Evolutionary conservation across 2,797 vertebrate species (phyloP).

Genomic region (Rousettus madagascariensis): DNA sequence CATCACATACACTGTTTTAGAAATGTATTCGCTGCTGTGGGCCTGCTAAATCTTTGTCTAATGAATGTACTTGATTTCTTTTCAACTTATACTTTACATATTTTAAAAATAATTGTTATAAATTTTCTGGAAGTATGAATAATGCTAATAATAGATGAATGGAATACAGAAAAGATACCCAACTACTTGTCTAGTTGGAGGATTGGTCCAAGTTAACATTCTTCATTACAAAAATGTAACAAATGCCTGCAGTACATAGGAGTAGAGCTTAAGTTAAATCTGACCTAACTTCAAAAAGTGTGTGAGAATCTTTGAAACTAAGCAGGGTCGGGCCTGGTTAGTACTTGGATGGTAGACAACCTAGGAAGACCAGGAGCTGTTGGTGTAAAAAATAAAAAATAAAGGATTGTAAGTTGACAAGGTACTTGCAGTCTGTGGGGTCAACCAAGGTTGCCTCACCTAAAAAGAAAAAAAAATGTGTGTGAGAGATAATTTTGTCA

Average conservation of each 20-base stretch:
- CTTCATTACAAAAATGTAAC: slow-evolving; percentile 42
- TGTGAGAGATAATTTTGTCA: slow-evolving; percentile 31
- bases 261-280: slow-evolving; percentile 51
- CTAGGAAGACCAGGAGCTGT: too few relatives aligned
- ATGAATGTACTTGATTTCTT: not conserved
- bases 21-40: not conserved
- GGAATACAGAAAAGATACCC: not conserved
- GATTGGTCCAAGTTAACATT: slow-evolving; percentile 52
- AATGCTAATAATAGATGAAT: slow-evolving; percentile 45
- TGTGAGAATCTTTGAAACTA: not conserved
- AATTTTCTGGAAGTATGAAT: slow-evolving; percentile 22
- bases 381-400: too few relatives aligned
- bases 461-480: not conserved
- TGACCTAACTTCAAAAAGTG: slow-evolving; percentile 23
- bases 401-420: too few relatives aligned
- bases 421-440: too few relatives aligned
- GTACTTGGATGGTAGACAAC: too few relatives aligned
- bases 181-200: not conserved
- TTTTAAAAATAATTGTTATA: slow-evolving; percentile 26
- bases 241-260: not conserved
- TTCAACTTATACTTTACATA: not conserved
- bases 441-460: too few relatives aligned
- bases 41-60: not conserved
- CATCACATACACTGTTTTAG: not conserved
- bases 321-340: too few relatives aligned